These are phyloP conservation scores for Lamprotornis superbus DNA, from an alignment of 2,113 vertebrate genomes.

Conservation along the genomic window DNA sequence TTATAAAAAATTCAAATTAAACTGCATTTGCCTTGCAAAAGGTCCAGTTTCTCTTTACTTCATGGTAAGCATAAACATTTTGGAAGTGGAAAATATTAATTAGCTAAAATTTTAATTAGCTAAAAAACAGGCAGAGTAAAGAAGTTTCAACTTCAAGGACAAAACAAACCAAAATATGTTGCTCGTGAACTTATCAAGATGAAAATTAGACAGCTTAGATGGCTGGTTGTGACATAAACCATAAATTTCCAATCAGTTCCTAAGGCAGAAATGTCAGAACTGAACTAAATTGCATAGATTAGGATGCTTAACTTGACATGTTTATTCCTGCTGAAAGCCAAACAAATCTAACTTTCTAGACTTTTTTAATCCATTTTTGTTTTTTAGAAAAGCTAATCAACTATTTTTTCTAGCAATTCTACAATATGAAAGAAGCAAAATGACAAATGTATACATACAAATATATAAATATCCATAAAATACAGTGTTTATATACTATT, in stretches of 20 bases:
- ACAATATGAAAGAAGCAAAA: neutral
- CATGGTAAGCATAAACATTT: neutral
- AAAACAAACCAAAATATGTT: neutral
- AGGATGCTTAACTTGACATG: conserved; percentile 23
- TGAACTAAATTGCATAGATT: conserved; percentile 36
- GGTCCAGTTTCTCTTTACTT: neutral
- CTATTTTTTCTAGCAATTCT: neutral
- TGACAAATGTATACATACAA: neutral
- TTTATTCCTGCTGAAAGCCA: conserved; percentile 33
- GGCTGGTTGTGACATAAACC: conserved; percentile 23
- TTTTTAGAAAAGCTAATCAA: neutral
- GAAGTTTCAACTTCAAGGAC: neutral
- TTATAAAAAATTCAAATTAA: neutral
- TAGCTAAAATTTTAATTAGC: conserved; percentile 11
- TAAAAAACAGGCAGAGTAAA: neutral
- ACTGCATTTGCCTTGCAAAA: neutral
- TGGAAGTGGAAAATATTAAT: conserved; percentile 1
- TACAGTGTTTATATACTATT: neutral
- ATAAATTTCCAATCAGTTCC: conserved; percentile 49
- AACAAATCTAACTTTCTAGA: neutral
- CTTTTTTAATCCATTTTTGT: neutral
- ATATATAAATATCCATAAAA: neutral
- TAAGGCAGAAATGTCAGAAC: conserved; percentile 33
- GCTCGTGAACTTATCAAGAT: neutral
- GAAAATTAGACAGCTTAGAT: conserved; percentile 8